Percentiles rank a stretch among this genome's conserved stretches.
Evolutionary conservation across 2,888 invertebrate genomes (phyloP).

Genomic region (Cylindroiulus punctatus): DNA sequence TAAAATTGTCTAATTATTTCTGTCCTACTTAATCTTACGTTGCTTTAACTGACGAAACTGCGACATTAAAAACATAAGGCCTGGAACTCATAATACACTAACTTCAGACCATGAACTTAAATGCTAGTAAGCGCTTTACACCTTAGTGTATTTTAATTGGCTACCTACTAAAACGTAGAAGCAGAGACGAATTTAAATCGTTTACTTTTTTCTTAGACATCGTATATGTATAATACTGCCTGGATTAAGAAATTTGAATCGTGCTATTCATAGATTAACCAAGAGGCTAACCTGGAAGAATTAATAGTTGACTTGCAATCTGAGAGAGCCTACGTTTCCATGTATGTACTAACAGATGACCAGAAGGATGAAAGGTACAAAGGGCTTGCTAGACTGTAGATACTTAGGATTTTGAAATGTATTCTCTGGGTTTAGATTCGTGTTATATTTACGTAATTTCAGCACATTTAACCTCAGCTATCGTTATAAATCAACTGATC

Average conservation of each 20-base stretch:
- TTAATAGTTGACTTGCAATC: slow-evolving; percentile 39
- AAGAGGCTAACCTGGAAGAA: slow-evolving; percentile 45
- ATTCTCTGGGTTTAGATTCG: background rate
- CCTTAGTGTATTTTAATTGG: too few species aligned
- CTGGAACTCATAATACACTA: too few species aligned
- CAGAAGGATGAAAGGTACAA: background rate
- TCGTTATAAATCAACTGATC: slow-evolving; percentile 27
- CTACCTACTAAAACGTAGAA: background rate
- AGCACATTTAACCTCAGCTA: background rate
- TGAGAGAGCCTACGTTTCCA: slow-evolving; percentile 13
- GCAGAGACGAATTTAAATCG: background rate
- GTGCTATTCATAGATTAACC: background rate
- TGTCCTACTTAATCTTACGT: too few species aligned
- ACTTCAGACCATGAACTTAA: too few species aligned
- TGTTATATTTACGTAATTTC: background rate
- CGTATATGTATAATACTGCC: too few species aligned
- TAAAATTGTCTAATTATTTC: too few species aligned
- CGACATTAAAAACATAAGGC: too few species aligned
- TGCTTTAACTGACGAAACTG: too few species aligned
- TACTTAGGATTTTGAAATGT: background rate
- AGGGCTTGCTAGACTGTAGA: background rate
- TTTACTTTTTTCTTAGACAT: too few species aligned
- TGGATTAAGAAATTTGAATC: background rate
- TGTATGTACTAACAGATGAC: slow-evolving; percentile 4
- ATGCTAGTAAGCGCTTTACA: too few species aligned